Evolutionary conservation across 2,888 invertebrate species (phyloP).

Genomic region (Caenorhabditis sp.): DNA sequence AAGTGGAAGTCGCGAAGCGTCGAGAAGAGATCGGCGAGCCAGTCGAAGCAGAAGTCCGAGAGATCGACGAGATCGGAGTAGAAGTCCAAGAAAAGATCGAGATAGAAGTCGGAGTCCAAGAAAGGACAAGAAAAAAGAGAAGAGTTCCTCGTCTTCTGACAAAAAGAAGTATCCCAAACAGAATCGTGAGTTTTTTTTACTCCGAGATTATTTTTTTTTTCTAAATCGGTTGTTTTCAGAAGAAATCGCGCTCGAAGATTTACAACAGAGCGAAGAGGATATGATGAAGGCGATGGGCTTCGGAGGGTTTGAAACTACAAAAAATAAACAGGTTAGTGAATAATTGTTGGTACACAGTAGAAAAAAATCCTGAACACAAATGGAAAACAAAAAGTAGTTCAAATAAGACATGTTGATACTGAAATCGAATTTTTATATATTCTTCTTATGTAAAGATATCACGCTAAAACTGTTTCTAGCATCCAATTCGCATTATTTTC

Average conservation of each 20-base stretch:
- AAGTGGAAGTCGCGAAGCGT: constrained; percentile 18
- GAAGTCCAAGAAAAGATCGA: constrained; percentile 21
- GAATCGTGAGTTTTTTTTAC: background rate
- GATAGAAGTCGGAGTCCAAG: constrained; percentile 26
- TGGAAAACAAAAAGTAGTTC: no score
- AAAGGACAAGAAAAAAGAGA: constrained; percentile 3
- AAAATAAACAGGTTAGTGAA: constrained; percentile 75
- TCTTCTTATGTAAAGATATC: background rate
- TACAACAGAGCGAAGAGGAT: constrained; percentile 50
- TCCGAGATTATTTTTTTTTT: no score
- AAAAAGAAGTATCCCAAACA: constrained; percentile 6
- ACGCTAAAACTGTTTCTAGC: no score
- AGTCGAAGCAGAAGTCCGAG: constrained; percentile 35
- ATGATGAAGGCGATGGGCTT: constrained; percentile 84
- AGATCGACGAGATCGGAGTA: constrained; percentile 32
- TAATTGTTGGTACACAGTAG: no score
- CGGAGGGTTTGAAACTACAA: constrained; percentile 91
- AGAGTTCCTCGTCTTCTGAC: background rate
- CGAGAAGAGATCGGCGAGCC: background rate
- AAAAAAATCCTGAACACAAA: no score
- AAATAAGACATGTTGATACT: no score
- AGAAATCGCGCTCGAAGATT: constrained; percentile 30
- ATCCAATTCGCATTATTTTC: constrained; percentile 5
- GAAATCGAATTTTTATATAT: no score
- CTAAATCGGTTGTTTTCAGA: constrained; percentile 7